These are phyloP conservation scores for Natator depressus DNA, from an alignment of 2,113 vertebrate species.

Conservation along the genomic window DNA sequence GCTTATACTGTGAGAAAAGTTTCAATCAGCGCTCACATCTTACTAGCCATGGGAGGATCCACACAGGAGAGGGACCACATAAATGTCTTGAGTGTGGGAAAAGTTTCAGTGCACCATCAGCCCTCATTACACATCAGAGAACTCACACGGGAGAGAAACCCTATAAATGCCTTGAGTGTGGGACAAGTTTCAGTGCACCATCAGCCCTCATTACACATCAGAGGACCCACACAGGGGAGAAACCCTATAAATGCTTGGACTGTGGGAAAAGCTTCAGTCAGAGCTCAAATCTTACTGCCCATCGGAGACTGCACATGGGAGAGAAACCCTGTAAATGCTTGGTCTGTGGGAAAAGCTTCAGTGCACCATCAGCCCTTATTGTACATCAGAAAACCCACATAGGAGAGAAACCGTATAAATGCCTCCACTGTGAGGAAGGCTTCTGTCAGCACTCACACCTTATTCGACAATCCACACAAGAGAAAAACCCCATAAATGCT, in stretches of 20 bases:
- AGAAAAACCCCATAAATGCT: too few relatives aligned
- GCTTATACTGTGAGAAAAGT: neutral
- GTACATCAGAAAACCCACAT: constrained; percentile 20
- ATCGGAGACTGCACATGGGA: constrained; percentile 11
- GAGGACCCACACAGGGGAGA: constrained; percentile 9
- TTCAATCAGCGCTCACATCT: neutral
- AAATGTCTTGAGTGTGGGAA: constrained; percentile 1
- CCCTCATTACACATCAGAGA: neutral
- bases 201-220: neutral
- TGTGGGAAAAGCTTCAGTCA: constrained; percentile 71
- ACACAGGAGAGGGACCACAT: neutral
- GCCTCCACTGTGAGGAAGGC: constrained; percentile 14
- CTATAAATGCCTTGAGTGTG: constrained; percentile 11
- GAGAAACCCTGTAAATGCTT: too few relatives aligned
- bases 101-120: neutral
- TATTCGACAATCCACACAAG: too few relatives aligned
- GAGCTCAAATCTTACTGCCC: constrained; percentile 61
- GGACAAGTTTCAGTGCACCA: constrained; percentile 33
- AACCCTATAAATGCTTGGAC: constrained; percentile 55
- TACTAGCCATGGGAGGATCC: neutral
- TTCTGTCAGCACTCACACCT: too few relatives aligned
- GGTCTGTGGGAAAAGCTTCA: constrained; percentile 35
- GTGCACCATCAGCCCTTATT: neutral
- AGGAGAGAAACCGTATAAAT: neutral
- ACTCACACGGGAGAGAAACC: neutral